Evolutionary conservation across 2,888 invertebrate genomes (phyloP).

Genomic region (Drosophila anomalipes): DNA sequence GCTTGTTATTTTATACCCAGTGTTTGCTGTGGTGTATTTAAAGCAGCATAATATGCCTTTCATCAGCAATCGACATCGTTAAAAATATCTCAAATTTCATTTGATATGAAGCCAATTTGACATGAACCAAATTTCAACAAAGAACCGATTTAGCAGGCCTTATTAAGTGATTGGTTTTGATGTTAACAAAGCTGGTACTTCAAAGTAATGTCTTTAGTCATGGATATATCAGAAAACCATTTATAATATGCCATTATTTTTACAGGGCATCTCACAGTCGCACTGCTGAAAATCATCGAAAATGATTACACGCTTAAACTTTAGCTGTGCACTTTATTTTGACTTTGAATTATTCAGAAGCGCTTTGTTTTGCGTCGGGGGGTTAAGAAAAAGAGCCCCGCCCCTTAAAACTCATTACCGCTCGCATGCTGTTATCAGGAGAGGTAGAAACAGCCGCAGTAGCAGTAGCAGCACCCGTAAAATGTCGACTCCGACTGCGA

Average conservation of each 20-base stretch:
- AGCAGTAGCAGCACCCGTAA: constrained; percentile 34
- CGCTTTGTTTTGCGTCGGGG: constrained; percentile 35
- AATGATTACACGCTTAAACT: constrained; percentile 35
- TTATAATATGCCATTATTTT: not conserved
- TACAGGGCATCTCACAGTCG: constrained; percentile 17
- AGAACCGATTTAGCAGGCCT: not conserved
- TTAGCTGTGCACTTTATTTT: constrained; percentile 35
- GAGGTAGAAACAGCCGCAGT: not conserved
- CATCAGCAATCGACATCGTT: not conserved
- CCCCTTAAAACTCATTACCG: constrained; percentile 59
- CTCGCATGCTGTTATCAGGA: constrained; percentile 57
- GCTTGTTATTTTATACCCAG: constrained; percentile 42
- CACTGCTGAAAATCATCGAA: not conserved
- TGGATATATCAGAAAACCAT: not conserved
- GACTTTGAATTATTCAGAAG: constrained; percentile 62
- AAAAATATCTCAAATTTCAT: not conserved
- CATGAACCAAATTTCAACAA: constrained; percentile 1
- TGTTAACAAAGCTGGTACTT: not conserved
- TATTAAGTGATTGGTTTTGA: not conserved
- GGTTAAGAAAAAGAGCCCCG: constrained; percentile 4
- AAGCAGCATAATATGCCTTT: not conserved
- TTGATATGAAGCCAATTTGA: not conserved
- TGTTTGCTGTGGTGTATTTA: not conserved
- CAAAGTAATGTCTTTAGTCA: not conserved
- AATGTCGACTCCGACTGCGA: constrained; percentile 62